Conservation (phyloP, 2,888 invertebrate genomes). For the Cerastis leucographa region DNA sequence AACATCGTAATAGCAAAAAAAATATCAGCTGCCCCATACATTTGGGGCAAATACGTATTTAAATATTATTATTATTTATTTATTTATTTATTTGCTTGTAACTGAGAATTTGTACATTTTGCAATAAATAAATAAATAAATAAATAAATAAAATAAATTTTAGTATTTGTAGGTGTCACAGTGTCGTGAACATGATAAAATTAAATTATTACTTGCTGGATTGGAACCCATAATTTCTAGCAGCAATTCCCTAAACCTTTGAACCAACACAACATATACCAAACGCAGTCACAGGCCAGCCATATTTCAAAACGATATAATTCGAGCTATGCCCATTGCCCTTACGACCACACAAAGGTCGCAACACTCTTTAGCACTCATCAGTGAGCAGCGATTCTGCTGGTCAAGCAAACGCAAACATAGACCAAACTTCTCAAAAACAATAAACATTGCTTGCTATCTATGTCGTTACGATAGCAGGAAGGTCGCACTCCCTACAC, state of each 20-base stretch:
- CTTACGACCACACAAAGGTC: background rate
- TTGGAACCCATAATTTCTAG: background rate
- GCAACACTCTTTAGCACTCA: background rate
- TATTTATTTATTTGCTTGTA: no score
- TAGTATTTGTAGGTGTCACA: no score
- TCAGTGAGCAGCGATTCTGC: background rate
- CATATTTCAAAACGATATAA: background rate
- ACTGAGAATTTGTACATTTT: no score
- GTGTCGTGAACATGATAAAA: no score
- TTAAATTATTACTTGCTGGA: no score
- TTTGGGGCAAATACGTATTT: no score
- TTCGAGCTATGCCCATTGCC: background rate
- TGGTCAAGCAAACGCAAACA: background rate
- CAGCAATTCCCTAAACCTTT: background rate
- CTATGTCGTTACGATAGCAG: slow-evolving; percentile 62
- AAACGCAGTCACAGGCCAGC: background rate
- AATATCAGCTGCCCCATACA: no score
- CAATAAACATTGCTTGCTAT: background rate
- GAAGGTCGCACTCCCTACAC: background rate
- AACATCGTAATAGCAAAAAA: no score
- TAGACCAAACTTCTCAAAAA: background rate
- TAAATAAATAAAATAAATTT: no score
- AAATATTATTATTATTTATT: no score
- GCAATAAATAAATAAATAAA: no score
- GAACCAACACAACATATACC: background rate